Evolutionary conservation across 1,140 invertebrate genomes (phyloP).

Genomic region (Drosophila quadrilineata): DNA sequence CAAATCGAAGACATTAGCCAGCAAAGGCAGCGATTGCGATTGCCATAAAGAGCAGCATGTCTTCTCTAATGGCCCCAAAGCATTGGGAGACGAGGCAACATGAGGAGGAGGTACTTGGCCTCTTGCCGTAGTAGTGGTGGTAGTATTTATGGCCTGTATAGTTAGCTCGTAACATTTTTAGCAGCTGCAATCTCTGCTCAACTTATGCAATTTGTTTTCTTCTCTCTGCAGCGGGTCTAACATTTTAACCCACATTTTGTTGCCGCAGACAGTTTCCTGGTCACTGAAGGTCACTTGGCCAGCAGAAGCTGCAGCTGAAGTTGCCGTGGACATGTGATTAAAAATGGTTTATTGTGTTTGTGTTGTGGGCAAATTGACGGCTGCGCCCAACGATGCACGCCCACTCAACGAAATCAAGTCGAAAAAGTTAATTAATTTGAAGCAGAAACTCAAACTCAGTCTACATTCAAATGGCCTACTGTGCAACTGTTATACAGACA

Average conservation of each 20-base stretch:
- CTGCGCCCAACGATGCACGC: conserved; percentile 28
- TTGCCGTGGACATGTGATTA: conserved; percentile 31
- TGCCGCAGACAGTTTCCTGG: conserved; percentile 39
- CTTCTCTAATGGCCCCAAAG: conserved; percentile 66
- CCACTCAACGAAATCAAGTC: conserved; percentile 17
- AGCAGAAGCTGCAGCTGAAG: background rate
- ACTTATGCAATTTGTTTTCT: conserved; percentile 66
- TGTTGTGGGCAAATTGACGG: conserved; percentile 45
- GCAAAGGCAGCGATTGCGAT: conserved; percentile 55
- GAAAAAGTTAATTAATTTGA: conserved; percentile 67
- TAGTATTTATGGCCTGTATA: conserved; percentile 68
- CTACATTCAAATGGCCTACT: conserved; percentile 31
- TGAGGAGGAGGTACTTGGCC: conserved; percentile 27
- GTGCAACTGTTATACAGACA: background rate
- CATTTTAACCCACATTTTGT: conserved; percentile 54
- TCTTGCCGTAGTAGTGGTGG: no score
- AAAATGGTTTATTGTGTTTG: conserved; percentile 32
- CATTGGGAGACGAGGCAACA: conserved; percentile 18
- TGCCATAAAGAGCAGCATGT: conserved; percentile 41
- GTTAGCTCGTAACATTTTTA: conserved; percentile 51
- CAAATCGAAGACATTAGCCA: conserved; percentile 71
- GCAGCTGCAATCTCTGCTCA: background rate
- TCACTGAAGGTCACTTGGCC: conserved; percentile 49
- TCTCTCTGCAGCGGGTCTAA: conserved; percentile 33
- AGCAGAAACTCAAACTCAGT: conserved; percentile 13